Percentiles rank a stretch among this genome's conserved stretches.
Conservation (phyloP, 2,888 invertebrate species). For the Brenthis hecate region DNA sequence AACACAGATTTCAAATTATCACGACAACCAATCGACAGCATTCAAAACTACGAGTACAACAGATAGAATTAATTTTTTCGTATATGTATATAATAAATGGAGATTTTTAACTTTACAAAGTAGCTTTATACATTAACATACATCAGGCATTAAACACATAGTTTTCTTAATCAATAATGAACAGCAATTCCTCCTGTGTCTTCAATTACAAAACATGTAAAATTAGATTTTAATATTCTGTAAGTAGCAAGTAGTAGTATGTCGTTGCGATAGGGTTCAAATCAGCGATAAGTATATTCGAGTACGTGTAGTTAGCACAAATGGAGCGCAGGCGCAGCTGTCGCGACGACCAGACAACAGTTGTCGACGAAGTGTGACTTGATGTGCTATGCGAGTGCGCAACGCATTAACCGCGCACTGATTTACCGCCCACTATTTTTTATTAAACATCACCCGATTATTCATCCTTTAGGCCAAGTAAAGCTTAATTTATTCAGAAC, state of each 20-base stretch:
- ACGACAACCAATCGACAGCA: background rate
- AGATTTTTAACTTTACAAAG: background rate
- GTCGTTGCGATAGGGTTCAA: constrained; percentile 38
- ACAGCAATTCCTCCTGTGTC: constrained; percentile 52
- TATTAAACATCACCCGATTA: constrained; percentile 46
- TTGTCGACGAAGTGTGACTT: constrained; percentile 73
- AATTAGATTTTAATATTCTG: constrained; percentile 40
- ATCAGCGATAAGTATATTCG: constrained; percentile 26
- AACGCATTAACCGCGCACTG: constrained; percentile 53
- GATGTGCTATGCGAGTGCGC: constrained; percentile 55
- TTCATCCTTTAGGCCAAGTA: constrained; percentile 41
- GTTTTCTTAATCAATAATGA: constrained; percentile 67
- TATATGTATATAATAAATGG: too few relatives aligned
- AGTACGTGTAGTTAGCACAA: constrained; percentile 50
- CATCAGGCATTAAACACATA: constrained; percentile 37
- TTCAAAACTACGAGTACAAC: background rate
- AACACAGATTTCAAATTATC: too few relatives aligned
- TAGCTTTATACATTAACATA: background rate
- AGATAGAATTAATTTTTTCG: background rate
- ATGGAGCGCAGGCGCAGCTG: constrained; percentile 79
- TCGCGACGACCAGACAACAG: constrained; percentile 78
- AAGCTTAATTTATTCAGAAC: constrained; percentile 42
- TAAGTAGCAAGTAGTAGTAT: constrained; percentile 25
- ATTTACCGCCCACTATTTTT: constrained; percentile 68
- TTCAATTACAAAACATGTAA: constrained; percentile 51